Evolutionary conservation across 2,113 vertebrate genomes (phyloP).

Genomic region (Leptosomus discolor): DNA sequence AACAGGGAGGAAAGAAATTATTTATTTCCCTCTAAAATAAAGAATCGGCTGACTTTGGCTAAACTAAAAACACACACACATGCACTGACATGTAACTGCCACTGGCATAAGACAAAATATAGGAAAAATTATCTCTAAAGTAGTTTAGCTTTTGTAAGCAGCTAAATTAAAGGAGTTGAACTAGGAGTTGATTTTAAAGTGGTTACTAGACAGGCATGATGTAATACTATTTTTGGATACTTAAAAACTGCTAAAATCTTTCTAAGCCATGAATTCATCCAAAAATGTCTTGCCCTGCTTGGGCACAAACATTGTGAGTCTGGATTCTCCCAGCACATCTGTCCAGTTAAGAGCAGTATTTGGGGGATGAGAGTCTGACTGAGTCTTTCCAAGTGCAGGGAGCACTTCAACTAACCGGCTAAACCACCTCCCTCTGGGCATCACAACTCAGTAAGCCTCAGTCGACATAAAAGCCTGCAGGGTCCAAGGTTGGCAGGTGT

Average conservation of each 20-base stretch:
- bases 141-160: neutral
- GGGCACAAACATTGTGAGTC: neutral
- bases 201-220: neutral
- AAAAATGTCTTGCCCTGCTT: neutral
- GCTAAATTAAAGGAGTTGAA: neutral
- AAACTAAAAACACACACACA: neutral
- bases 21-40: neutral
- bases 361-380: neutral
- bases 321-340: rapidly evolving
- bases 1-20: neutral
- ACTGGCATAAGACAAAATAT: neutral
- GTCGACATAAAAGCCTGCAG: neutral
- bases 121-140: neutral
- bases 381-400: neutral
- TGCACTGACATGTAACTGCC: neutral
- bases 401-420: neutral
- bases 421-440: neutral
- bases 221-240: neutral
- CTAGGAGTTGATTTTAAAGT: neutral
- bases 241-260: neutral
- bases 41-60: neutral
- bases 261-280: neutral
- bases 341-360: neutral
- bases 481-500: neutral
- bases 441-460: neutral